Percentiles rank a stretch among this genome's conserved stretches.
These are phyloP conservation scores for Agrochola litura DNA, from an alignment of 2,888 invertebrate genomes.

Conservation along the genomic window DNA sequence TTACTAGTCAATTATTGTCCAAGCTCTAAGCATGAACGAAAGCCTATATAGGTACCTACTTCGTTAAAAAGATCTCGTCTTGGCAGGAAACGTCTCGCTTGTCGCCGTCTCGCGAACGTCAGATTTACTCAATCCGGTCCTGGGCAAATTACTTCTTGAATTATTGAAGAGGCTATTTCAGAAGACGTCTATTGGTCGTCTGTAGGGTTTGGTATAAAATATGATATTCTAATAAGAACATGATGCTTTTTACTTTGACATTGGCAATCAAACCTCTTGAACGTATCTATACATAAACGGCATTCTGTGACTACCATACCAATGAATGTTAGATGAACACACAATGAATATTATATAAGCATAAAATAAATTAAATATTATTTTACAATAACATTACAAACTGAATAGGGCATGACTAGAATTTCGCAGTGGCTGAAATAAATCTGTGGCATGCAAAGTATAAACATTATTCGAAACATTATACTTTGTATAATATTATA, in stretches of 20 bases:
- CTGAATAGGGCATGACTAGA: slow-evolving; percentile 16
- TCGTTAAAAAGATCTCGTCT: slow-evolving; percentile 3
- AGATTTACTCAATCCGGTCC: slow-evolving; percentile 23
- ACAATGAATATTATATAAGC: slow-evolving; percentile 11
- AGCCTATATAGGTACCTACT: not conserved
- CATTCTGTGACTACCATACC: slow-evolving; percentile 12
- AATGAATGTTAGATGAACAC: slow-evolving; percentile 11
- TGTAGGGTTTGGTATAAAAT: slow-evolving; percentile 2
- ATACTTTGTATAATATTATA: not conserved
- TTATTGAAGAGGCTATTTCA: slow-evolving; percentile 29
- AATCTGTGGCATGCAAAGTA: slow-evolving; percentile 7
- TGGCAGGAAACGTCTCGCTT: slow-evolving; percentile 21
- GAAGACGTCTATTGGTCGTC: slow-evolving; percentile 3
- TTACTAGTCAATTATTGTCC: not conserved
- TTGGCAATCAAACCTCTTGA: slow-evolving; percentile 18
- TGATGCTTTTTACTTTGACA: slow-evolving; percentile 19
- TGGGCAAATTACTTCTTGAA: slow-evolving; percentile 23
- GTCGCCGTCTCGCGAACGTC: slow-evolving; percentile 17
- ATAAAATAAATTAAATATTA: slow-evolving; percentile 39
- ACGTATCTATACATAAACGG: not conserved
- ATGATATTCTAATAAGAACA: slow-evolving; percentile 4
- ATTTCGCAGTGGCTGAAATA: slow-evolving; percentile 43
- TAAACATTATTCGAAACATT: slow-evolving; percentile 32
- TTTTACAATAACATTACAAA: slow-evolving; percentile 36
- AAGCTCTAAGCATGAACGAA: not conserved